These are phyloP conservation scores for Halictus quadricinctus DNA, from an alignment of 2,888 invertebrate species.

Conservation along the genomic window DNA sequence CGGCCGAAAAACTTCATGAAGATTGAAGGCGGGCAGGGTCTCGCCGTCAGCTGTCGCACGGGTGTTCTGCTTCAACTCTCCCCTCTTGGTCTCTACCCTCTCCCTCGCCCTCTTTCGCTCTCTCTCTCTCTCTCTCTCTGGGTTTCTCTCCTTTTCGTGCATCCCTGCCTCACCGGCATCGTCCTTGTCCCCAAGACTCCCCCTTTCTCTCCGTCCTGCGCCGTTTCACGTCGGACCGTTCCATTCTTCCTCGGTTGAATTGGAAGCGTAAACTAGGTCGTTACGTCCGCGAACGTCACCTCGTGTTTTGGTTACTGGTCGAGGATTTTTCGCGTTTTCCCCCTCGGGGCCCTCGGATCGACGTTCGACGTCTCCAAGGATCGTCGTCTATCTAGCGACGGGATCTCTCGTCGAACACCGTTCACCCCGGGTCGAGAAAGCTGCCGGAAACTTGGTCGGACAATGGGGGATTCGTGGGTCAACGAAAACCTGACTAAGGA, in stretches of 20 bases:
- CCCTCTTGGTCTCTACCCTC: neutral
- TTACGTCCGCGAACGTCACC: conserved; percentile 32
- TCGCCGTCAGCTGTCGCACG: conserved; percentile 57
- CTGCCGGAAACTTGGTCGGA: neutral
- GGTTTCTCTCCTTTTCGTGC: neutral
- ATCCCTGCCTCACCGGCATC: conserved; percentile 26
- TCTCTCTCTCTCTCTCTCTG: neutral
- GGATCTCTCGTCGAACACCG: neutral
- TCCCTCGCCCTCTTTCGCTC: neutral
- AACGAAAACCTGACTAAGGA: conserved; percentile 38
- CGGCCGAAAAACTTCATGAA: conserved; percentile 5
- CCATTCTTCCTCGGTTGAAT: conserved; percentile 38
- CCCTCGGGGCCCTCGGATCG: neutral
- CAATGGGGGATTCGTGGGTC: neutral
- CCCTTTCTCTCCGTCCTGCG: neutral
- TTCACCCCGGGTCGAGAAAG: neutral
- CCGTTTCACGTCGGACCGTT: conserved; percentile 9
- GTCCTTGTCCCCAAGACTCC: conserved; percentile 13
- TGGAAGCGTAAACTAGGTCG: conserved; percentile 58
- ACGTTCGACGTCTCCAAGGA: neutral
- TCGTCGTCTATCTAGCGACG: neutral
- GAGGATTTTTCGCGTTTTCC: conserved; percentile 17
- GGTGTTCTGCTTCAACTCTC: conserved; percentile 49
- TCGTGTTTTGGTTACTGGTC: conserved; percentile 28
- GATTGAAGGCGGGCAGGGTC: neutral